These are phyloP conservation scores for Poeciliopsis occidentalis DNA, from an alignment of 2,113 vertebrate species.

Conservation along the genomic window DNA sequence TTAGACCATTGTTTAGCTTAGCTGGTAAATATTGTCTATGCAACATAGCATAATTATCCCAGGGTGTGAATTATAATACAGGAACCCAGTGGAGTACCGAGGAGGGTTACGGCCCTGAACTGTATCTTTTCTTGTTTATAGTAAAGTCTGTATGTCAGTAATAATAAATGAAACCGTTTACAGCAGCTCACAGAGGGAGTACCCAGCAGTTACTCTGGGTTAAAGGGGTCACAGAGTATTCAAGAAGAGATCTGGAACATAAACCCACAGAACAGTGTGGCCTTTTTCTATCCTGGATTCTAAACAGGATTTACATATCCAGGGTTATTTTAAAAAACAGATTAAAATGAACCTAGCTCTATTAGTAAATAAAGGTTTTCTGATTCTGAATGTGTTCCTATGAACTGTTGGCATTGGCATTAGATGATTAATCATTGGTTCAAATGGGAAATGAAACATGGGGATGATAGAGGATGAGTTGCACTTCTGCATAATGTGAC, in stretches of 20 bases:
- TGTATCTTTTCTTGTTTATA: constrained; percentile 1
- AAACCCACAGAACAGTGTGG: not conserved
- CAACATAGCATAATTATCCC: not conserved
- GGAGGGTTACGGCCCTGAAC: not conserved
- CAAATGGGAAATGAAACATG: not conserved
- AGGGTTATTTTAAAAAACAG: not conserved
- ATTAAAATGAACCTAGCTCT: not conserved
- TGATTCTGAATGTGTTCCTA: not conserved
- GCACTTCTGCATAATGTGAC: no score
- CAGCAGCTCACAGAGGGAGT: not conserved
- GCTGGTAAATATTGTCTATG: not conserved
- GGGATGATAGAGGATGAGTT: not conserved
- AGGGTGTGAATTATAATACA: not conserved
- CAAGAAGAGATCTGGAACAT: not conserved
- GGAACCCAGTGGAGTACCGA: not conserved
- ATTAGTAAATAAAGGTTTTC: no score
- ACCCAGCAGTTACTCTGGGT: not conserved
- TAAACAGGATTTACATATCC: not conserved
- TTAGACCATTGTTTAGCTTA: not conserved
- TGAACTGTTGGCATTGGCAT: not conserved
- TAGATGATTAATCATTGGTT: not conserved
- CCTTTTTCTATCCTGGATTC: not conserved
- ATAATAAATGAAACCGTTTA: not conserved
- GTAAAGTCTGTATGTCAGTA: not conserved
- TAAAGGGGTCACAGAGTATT: not conserved